A percentile compares a stretch with the other conserved stretches of the same genome.
Conservation (phyloP, 1,140 invertebrate genomes). For the Drosophila rufa region DNA sequence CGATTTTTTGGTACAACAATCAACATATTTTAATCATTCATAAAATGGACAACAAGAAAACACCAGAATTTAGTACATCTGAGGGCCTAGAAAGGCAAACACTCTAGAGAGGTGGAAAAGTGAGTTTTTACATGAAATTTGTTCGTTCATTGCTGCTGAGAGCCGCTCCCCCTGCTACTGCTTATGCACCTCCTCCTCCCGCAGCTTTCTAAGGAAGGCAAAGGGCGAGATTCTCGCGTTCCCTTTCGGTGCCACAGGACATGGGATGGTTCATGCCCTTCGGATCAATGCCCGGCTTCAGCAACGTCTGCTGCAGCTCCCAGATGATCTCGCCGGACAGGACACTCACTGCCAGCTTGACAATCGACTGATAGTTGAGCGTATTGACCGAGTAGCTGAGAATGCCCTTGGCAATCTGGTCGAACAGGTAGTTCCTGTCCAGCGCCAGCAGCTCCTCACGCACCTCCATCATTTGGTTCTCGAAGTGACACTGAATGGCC, state of each 20-base stretch:
- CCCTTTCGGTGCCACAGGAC: slow-evolving; percentile 61
- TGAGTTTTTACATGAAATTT: not conserved
- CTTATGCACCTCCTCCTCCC: not conserved
- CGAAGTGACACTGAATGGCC: slow-evolving; percentile 76
- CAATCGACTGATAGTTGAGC: slow-evolving; percentile 64
- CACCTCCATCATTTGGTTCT: slow-evolving; percentile 78
- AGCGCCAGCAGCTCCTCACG: slow-evolving; percentile 71
- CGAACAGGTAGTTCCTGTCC: slow-evolving; percentile 63
- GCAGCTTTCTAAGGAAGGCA: slow-evolving; percentile 35
- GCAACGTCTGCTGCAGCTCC: slow-evolving; percentile 66
- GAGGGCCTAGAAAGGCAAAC: not conserved
- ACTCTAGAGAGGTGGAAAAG: not conserved
- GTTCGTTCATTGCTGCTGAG: no score
- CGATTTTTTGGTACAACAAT: not conserved
- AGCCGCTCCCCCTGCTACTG: no score
- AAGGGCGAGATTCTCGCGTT: slow-evolving; percentile 50
- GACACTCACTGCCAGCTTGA: slow-evolving; percentile 69
- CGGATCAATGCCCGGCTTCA: slow-evolving; percentile 66
- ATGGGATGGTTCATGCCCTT: slow-evolving; percentile 54
- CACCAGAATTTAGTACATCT: not conserved
- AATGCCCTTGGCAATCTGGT: slow-evolving; percentile 68
- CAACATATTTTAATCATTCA: not conserved
- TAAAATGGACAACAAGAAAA: not conserved
- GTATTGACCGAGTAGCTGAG: slow-evolving; percentile 68
- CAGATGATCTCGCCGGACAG: slow-evolving; percentile 68